Evolutionary conservation across 2,888 invertebrate genomes (phyloP).

Genomic region (Aphidius colemani): DNA sequence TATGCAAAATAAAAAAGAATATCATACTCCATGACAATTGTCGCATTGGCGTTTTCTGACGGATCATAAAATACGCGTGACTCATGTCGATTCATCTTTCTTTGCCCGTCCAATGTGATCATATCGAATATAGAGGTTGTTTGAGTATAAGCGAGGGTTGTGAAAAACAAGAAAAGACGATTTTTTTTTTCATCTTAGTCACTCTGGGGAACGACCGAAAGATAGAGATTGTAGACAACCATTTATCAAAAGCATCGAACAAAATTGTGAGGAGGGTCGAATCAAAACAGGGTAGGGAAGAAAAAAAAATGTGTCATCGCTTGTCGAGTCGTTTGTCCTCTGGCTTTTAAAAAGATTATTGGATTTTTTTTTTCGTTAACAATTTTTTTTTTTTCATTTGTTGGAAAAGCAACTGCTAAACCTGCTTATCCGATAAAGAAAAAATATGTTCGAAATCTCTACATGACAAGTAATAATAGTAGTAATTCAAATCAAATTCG

Average conservation of each 20-base stretch:
- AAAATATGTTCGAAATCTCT: too few relatives aligned
- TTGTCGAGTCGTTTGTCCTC: constrained; percentile 18
- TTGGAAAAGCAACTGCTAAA: too few relatives aligned
- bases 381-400: too few relatives aligned
- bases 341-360: neutral
- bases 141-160: constrained; percentile 23
- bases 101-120: constrained; percentile 29
- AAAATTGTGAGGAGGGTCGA: neutral
- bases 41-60: constrained; percentile 42
- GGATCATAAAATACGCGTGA: constrained; percentile 41
- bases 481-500: too few relatives aligned
- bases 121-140: constrained; percentile 28
- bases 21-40: constrained; percentile 30
- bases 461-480: too few relatives aligned
- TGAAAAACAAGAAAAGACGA: constrained; percentile 11
- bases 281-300: neutral
- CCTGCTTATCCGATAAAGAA: too few relatives aligned
- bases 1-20: constrained; percentile 5
- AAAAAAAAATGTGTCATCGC: constrained; percentile 12
- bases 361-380: too few relatives aligned
- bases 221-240: constrained; percentile 25
- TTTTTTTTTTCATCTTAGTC: constrained; percentile 1
- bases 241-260: constrained; percentile 41
- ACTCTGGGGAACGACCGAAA: constrained; percentile 21
- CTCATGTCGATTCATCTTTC: constrained; percentile 46